phyloP scores from a whole-genome alignment of 2,113 vertebrate genomes.

The Pangasianodon gigas region DNA sequence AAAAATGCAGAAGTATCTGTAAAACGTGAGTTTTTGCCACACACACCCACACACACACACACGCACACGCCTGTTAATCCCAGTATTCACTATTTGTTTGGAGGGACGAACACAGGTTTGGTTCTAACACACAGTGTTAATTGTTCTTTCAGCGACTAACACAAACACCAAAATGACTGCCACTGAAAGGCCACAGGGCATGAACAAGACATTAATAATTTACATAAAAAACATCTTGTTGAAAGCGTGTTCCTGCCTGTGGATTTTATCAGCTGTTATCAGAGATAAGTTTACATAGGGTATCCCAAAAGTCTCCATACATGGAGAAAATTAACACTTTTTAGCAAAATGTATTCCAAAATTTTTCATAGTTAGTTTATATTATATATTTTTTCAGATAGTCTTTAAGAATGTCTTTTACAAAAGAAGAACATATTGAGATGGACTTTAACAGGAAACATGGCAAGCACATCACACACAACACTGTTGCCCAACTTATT shows the following conservation, averaged over 20 bases:
- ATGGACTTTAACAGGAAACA: too few relatives aligned
- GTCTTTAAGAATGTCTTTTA: too few relatives aligned
- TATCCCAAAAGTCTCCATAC: too few relatives aligned
- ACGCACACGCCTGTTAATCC: background rate
- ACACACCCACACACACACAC: constrained; percentile 13
- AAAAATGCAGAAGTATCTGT: background rate
- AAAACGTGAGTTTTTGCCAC: background rate
- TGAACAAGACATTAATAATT: constrained; percentile 30
- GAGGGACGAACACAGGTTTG: background rate
- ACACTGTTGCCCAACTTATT: too few relatives aligned
- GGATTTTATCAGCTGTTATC: background rate
- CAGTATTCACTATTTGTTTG: background rate
- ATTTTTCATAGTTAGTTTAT: too few relatives aligned
- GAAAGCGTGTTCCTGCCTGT: constrained; percentile 11
- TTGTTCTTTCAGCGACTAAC: constrained; percentile 22
- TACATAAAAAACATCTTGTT: background rate
- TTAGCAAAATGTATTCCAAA: too few relatives aligned
- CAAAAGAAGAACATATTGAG: too few relatives aligned
- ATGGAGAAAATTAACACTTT: too few relatives aligned
- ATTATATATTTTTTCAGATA: too few relatives aligned
- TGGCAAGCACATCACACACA: too few relatives aligned
- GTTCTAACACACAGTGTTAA: background rate
- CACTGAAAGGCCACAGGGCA: constrained; percentile 33
- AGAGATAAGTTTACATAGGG: too few relatives aligned
- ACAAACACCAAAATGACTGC: background rate